Percentiles rank a stretch among this genome's conserved stretches.
These are phyloP conservation scores for Eunapius fragilis DNA, from an alignment of 37 sponge, comb jelly and placozoan genomes.

Conservation along the genomic window DNA sequence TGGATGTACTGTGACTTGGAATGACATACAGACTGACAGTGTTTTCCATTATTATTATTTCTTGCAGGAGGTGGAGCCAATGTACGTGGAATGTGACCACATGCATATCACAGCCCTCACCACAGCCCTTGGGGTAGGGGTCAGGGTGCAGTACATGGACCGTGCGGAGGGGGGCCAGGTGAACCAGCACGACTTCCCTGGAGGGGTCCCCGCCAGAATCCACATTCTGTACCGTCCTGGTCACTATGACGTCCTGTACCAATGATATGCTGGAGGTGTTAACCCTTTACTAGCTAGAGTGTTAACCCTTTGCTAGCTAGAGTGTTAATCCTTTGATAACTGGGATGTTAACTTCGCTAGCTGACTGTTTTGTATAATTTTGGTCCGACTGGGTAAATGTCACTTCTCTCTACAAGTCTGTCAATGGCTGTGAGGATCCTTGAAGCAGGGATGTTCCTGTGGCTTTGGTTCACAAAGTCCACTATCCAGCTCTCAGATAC, in stretches of 20 bases:
- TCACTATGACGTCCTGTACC: slow-evolving; percentile 95
- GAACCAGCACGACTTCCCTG: slow-evolving; percentile 89
- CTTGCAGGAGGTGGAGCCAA: slow-evolving; percentile 96
- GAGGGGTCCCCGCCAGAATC: slow-evolving; percentile 63
- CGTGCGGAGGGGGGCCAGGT: slow-evolving; percentile 86
- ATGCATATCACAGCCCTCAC: slow-evolving; percentile 93
- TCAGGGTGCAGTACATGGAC: slow-evolving; percentile 96
- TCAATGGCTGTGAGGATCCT: slow-evolving; percentile 22
- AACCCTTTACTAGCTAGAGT: too few relatives aligned
- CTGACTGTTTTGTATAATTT: slow-evolving; percentile 19
- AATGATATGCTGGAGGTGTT: background rate
- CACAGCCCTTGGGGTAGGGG: slow-evolving; percentile 70
- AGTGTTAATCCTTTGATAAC: too few relatives aligned
- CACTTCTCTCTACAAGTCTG: slow-evolving; percentile 21
- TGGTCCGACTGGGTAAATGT: slow-evolving; percentile 10
- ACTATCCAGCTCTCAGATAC: slow-evolving; percentile 49
- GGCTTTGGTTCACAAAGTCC: slow-evolving; percentile 20
- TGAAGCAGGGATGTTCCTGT: slow-evolving; percentile 10
- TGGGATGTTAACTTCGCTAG: too few relatives aligned
- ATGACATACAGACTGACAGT: background rate
- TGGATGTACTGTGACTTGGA: too few relatives aligned
- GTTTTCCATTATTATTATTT: background rate
- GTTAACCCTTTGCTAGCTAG: too few relatives aligned
- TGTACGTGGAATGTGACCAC: slow-evolving; percentile 95
- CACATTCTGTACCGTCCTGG: slow-evolving; percentile 96